Percentiles rank a stretch among this genome's conserved stretches.
These are phyloP conservation scores for Rotaria magnacalcarata DNA, from an alignment of 2,888 invertebrate species.

Conservation along the genomic window DNA sequence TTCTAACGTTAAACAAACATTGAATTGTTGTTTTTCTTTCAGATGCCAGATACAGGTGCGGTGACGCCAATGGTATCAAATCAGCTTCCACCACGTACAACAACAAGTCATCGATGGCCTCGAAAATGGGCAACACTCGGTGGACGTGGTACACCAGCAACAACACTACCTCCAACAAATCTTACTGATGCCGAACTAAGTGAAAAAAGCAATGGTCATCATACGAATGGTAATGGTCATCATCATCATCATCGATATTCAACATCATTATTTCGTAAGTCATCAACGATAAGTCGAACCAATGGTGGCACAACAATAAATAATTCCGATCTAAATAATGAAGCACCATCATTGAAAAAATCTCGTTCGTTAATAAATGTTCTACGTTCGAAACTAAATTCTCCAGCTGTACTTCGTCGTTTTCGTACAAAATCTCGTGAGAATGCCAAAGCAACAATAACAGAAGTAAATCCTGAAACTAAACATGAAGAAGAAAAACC, in stretches of 20 bases:
- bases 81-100: not conserved
- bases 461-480: not conserved
- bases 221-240: not conserved
- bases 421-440: conserved; percentile 32
- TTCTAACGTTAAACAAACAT: not conserved
- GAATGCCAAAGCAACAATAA: not conserved
- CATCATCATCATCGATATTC: not conserved
- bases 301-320: not conserved
- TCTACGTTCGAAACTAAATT: conserved; percentile 24
- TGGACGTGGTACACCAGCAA: conserved; percentile 1
- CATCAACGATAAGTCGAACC: conserved; percentile 24
- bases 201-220: conserved; percentile 12
- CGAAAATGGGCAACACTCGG: conserved; percentile 34
- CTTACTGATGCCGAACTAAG: not conserved
- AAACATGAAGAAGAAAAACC: not conserved
- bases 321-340: not conserved
- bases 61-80: not conserved
- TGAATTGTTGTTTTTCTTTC: not conserved
- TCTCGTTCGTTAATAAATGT: conserved; percentile 37
- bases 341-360: conserved; percentile 20
- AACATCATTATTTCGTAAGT: conserved; percentile 27
- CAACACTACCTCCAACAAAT: not conserved
- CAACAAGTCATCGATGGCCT: conserved; percentile 27
- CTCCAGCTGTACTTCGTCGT: conserved; percentile 30
- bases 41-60: conserved; percentile 6